Evolutionary conservation across 1,140 invertebrate genomes (phyloP).

Genomic region (Heliconius hewitsoni): DNA sequence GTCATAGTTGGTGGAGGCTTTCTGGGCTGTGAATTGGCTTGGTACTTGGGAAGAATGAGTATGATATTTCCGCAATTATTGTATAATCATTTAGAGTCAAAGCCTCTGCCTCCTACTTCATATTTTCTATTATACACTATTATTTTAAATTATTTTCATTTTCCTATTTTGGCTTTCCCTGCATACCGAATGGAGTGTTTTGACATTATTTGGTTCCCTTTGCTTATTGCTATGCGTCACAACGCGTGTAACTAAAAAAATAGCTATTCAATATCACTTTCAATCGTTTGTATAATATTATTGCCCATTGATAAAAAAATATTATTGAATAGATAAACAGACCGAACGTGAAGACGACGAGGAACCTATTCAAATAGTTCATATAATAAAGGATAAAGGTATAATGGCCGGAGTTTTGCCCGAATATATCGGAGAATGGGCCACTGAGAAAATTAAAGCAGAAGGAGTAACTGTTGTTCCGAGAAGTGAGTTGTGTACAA

Average conservation of each 20-base stretch:
- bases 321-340: conserved; percentile 48
- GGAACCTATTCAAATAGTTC: conserved; percentile 53
- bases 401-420: conserved; percentile 58
- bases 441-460: conserved; percentile 64
- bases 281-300: neutral
- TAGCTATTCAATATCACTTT: too few relatives aligned
- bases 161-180: too few relatives aligned
- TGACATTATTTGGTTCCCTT: too few relatives aligned
- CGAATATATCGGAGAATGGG: conserved; percentile 71
- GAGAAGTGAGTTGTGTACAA: conserved; percentile 49
- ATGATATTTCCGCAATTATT: conserved; percentile 32
- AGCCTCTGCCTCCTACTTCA: too few relatives aligned
- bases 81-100: too few relatives aligned
- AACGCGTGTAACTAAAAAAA: too few relatives aligned
- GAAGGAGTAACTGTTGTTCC: conserved; percentile 58
- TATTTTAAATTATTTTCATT: too few relatives aligned
- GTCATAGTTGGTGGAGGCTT: conserved; percentile 59
- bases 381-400: conserved; percentile 64
- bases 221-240: too few relatives aligned
- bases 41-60: conserved; percentile 68
- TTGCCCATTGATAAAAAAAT: neutral
- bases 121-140: too few relatives aligned
- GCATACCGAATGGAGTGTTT: too few relatives aligned
- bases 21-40: conserved; percentile 63
- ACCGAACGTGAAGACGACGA: conserved; percentile 44